Conservation (phyloP, 2,797 vertebrate species). For the Anabacerthia variegaticeps region DNA sequence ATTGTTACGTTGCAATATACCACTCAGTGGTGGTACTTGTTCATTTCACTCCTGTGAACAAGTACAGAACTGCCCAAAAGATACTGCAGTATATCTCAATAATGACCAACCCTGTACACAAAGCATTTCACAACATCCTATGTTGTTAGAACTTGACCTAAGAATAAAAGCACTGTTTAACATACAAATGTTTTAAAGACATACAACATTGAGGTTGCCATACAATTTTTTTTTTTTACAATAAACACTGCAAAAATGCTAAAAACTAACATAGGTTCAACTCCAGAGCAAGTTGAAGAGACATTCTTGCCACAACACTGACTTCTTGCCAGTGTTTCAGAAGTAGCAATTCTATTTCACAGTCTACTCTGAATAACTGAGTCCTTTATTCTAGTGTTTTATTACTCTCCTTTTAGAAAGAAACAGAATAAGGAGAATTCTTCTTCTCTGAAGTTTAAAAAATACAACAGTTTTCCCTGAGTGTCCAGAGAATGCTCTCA, state of each 20-base stretch:
- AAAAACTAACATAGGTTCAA: background rate
- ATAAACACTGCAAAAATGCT: background rate
- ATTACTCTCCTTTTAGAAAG: background rate
- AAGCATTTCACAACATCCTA: background rate
- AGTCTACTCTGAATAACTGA: background rate
- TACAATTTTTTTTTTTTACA: background rate
- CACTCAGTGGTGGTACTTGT: background rate
- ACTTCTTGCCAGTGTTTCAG: background rate
- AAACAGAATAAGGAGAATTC: background rate
- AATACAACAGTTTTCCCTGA: background rate
- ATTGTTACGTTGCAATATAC: background rate
- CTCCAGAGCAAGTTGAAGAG: background rate
- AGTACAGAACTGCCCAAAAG: background rate
- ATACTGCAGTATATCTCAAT: accelerated
- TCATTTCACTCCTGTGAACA: background rate
- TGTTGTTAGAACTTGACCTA: background rate
- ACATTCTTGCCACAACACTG: background rate
- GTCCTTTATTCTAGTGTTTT: background rate
- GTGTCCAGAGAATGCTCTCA: accelerated
- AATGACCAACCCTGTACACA: background rate
- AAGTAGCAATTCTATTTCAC: background rate
- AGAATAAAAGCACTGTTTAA: background rate
- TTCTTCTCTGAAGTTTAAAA: background rate
- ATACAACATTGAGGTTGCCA: background rate
- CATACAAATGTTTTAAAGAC: background rate